These are phyloP conservation scores for Pogoniulus pusillus DNA, from an alignment of 2,797 vertebrate genomes.

Conservation along the genomic window DNA sequence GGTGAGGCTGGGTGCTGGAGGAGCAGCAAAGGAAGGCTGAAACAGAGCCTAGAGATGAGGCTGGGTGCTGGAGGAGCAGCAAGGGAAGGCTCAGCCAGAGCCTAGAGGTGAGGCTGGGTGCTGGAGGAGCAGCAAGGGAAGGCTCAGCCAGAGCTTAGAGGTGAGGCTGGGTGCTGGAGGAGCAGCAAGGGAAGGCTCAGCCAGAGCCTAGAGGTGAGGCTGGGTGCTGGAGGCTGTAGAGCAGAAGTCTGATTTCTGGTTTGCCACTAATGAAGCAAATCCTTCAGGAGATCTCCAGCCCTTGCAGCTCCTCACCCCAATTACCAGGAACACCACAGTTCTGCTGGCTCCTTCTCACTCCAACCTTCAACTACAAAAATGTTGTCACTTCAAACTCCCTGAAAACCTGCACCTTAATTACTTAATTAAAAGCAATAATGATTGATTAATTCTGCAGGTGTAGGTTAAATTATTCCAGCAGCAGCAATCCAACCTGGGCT, in stretches of 20 bases:
- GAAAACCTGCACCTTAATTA: slow-evolving; percentile 38
- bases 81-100: too few relatives aligned
- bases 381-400: slow-evolving; percentile 19
- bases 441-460: slow-evolving; percentile 43
- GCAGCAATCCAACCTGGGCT: background rate
- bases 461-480: slow-evolving; percentile 1
- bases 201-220: too few relatives aligned
- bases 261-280: background rate
- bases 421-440: slow-evolving; percentile 47
- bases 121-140: too few relatives aligned
- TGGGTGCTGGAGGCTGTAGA: background rate
- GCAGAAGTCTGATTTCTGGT: background rate
- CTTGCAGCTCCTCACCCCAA: slow-evolving; percentile 21
- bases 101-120: too few relatives aligned
- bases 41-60: too few relatives aligned
- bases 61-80: too few relatives aligned
- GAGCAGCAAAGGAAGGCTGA: too few relatives aligned
- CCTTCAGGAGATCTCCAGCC: slow-evolving; percentile 28
- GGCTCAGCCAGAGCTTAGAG: too few relatives aligned
- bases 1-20: too few relatives aligned
- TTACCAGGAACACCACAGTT: background rate
- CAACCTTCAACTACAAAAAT: background rate
- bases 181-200: too few relatives aligned
- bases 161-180: too few relatives aligned
- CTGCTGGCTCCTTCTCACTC: background rate